Percentiles rank a stretch among this genome's conserved stretches.
Conservation (phyloP, 2,797 vertebrate species). For the Macrochelys suwanniensis region DNA sequence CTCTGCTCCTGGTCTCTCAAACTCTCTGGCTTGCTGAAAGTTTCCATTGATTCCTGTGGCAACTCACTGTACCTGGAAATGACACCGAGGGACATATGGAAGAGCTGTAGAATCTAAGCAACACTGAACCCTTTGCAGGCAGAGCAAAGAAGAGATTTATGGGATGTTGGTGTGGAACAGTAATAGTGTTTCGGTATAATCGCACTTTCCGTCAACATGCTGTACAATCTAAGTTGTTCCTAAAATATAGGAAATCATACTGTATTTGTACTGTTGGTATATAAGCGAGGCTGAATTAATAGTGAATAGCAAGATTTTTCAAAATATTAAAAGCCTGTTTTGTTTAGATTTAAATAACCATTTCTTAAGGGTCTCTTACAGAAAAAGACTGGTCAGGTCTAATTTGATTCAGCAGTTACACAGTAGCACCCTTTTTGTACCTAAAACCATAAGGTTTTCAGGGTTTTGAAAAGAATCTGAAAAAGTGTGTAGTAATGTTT, state of each 20-base stretch:
- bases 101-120: background rate
- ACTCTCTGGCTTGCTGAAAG: background rate
- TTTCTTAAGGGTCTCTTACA: background rate
- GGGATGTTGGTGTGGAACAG: background rate
- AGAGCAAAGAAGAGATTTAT: background rate
- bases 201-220: background rate
- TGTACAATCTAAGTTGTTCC: background rate
- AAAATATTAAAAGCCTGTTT: accelerated
- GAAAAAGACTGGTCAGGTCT: background rate
- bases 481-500: background rate
- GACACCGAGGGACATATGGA: background rate
- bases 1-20: constrained; percentile 28
- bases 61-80: background rate
- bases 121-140: background rate
- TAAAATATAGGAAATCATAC: constrained; percentile 1
- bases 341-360: background rate
- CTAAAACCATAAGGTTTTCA: background rate
- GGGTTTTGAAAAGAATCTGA: background rate
- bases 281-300: background rate
- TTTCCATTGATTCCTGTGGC: background rate
- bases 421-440: background rate
- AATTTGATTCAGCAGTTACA: background rate
- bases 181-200: background rate
- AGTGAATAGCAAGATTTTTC: background rate
- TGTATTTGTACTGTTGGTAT: background rate